These are phyloP conservation scores for Nothocercus nigrocapillus DNA, from an alignment of 2,113 vertebrate species.

Conservation along the genomic window DNA sequence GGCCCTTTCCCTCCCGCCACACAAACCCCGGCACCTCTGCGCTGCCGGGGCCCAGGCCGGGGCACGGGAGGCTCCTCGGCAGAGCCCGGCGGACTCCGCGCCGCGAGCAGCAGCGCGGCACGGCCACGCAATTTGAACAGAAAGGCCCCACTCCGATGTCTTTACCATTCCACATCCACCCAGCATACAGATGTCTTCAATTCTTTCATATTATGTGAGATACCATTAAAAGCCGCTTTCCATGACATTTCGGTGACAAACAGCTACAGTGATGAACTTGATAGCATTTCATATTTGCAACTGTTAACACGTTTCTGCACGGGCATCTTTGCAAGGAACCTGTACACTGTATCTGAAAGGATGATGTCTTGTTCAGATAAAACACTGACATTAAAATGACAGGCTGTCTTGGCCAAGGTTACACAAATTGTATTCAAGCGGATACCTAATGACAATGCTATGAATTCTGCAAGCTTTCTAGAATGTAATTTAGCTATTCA, in stretches of 20 bases:
- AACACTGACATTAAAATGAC: slow-evolving; percentile 92
- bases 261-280: slow-evolving; percentile 89
- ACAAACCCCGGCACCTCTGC: background rate
- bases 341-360: slow-evolving; percentile 83
- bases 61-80: slow-evolving; percentile 44
- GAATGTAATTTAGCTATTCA: slow-evolving; percentile 94
- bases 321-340: slow-evolving; percentile 85
- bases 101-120: slow-evolving; percentile 47
- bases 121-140: slow-evolving; percentile 62
- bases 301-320: slow-evolving; percentile 87
- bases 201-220: slow-evolving; percentile 84
- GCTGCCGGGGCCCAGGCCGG: slow-evolving; percentile 17
- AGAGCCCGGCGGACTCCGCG: slow-evolving; percentile 50
- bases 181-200: slow-evolving; percentile 87
- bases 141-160: slow-evolving; percentile 63
- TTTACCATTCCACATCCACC: slow-evolving; percentile 77
- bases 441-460: slow-evolving; percentile 90
- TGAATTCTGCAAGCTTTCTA: slow-evolving; percentile 92
- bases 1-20: background rate
- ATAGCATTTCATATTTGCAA: slow-evolving; percentile 90
- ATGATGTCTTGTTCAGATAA: slow-evolving; percentile 92
- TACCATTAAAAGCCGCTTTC: slow-evolving; percentile 91
- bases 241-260: slow-evolving; percentile 94
- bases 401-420: slow-evolving; percentile 94
- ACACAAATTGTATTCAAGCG: slow-evolving; percentile 92